Conservation (phyloP, 1,140 invertebrate genomes). For the Camponotus pennsylvanicus region DNA sequence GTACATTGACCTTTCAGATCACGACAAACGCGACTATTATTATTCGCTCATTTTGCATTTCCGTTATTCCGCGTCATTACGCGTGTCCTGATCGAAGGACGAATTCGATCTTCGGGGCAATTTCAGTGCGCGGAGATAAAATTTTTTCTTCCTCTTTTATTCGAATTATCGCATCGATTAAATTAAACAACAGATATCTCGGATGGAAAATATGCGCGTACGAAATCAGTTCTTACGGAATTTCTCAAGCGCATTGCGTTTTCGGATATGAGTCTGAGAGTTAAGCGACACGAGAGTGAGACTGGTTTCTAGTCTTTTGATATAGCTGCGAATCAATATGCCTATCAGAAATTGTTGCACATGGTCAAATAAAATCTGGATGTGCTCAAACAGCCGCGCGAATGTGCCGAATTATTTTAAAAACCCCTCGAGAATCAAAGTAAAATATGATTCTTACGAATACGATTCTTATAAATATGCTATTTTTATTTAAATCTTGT, state of each 20-base stretch:
- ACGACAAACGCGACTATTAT: background rate
- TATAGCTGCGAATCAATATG: conserved; percentile 70
- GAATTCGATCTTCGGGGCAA: background rate
- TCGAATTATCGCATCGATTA: background rate
- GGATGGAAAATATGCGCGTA: background rate
- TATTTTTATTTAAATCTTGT: background rate
- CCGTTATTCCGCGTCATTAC: background rate
- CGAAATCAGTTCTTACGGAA: background rate
- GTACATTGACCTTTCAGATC: conserved; percentile 34
- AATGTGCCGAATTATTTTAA: conserved; percentile 13
- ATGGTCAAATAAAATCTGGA: conserved; percentile 74
- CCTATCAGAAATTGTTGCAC: conserved; percentile 68
- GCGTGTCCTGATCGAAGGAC: too few species aligned
- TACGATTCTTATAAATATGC: too few species aligned
- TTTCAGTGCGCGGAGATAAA: background rate
- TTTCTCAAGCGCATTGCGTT: conserved; percentile 23
- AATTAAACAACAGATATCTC: background rate
- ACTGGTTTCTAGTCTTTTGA: conserved; percentile 79
- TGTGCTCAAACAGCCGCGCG: conserved; percentile 65
- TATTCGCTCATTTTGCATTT: background rate
- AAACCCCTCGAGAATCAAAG: too few species aligned
- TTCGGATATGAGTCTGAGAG: conserved; percentile 30
- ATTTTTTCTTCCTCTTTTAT: background rate
- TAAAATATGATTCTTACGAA: too few species aligned
- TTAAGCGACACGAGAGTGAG: conserved; percentile 52